Percentiles rank a stretch among this genome's conserved stretches.
Conservation (phyloP, 2,888 invertebrate species). For the Brachypterus glaber region DNA sequence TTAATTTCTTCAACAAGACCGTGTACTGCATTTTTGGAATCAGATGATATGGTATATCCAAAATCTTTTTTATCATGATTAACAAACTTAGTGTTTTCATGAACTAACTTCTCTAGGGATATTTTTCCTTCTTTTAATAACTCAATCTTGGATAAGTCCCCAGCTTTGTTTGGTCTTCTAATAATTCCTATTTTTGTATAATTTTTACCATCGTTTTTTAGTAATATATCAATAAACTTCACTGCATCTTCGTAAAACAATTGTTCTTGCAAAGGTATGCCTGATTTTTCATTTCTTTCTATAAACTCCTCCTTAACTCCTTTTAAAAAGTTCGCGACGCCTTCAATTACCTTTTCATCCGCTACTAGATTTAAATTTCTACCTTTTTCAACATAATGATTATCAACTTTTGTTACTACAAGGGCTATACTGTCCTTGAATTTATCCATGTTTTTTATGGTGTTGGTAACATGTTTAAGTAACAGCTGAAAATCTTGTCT, state of each 20-base stretch:
- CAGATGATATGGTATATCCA: background rate
- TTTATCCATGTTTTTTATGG: background rate
- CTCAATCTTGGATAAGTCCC: background rate
- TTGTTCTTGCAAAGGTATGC: too few species aligned
- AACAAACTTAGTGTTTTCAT: background rate
- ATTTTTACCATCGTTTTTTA: background rate
- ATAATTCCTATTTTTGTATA: background rate
- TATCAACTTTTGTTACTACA: background rate
- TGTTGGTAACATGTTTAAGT: background rate
- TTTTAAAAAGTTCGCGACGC: background rate
- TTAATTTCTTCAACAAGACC: background rate
- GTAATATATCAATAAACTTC: background rate
- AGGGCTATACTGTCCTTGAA: background rate
- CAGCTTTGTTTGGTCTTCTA: background rate
- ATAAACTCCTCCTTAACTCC: too few species aligned
- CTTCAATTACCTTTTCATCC: background rate
- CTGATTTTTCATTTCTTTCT: too few species aligned
- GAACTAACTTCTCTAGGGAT: background rate
- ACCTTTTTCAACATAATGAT: background rate
- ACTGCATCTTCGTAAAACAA: too few species aligned
- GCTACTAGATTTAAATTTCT: background rate
- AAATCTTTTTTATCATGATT: background rate
- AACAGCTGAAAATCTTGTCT: background rate
- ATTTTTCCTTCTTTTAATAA: background rate
- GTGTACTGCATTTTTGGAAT: background rate